These are phyloP conservation scores for Epistrophella euchroma DNA, from an alignment of 2,888 invertebrate genomes.

Conservation along the genomic window DNA sequence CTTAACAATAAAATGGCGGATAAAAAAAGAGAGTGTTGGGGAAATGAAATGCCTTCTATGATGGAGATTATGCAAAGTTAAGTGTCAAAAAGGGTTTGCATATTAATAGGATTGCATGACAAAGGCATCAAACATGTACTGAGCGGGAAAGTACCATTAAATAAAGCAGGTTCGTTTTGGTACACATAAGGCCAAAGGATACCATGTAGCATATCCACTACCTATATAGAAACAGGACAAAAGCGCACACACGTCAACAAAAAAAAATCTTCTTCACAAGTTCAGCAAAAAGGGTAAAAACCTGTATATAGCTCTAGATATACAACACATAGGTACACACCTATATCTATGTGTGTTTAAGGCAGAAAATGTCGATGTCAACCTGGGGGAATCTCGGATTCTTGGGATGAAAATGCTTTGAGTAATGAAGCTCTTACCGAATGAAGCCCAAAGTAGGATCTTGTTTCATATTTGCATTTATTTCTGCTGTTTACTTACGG, in stretches of 20 bases:
- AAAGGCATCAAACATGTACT: slow-evolving; percentile 51
- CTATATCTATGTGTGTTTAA: not conserved
- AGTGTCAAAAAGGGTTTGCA: slow-evolving; percentile 73
- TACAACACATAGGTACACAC: not conserved
- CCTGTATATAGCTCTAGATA: not conserved
- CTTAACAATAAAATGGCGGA: slow-evolving; percentile 35
- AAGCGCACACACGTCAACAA: not conserved
- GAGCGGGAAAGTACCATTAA: slow-evolving; percentile 15
- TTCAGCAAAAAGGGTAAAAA: slow-evolving; percentile 27
- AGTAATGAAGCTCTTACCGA: slow-evolving; percentile 64
- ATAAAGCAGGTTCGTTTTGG: slow-evolving; percentile 8
- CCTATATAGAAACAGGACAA: not conserved
- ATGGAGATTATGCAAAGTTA: slow-evolving; percentile 68
- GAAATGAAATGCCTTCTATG: slow-evolving; percentile 1
- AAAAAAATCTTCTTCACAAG: not conserved
- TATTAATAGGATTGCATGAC: slow-evolving; percentile 72
- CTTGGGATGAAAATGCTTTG: slow-evolving; percentile 29
- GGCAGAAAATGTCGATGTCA: slow-evolving; percentile 21
- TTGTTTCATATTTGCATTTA: slow-evolving; percentile 66
- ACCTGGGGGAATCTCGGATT: slow-evolving; percentile 24
- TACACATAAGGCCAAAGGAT: slow-evolving; percentile 15
- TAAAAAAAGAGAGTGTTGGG: not conserved
- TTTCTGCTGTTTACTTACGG: slow-evolving; percentile 55
- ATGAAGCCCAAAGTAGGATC: slow-evolving; percentile 39
- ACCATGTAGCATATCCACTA: not conserved